These are phyloP conservation scores for Scomber colias DNA, from an alignment of 2,113 vertebrate genomes.

Conservation along the genomic window DNA sequence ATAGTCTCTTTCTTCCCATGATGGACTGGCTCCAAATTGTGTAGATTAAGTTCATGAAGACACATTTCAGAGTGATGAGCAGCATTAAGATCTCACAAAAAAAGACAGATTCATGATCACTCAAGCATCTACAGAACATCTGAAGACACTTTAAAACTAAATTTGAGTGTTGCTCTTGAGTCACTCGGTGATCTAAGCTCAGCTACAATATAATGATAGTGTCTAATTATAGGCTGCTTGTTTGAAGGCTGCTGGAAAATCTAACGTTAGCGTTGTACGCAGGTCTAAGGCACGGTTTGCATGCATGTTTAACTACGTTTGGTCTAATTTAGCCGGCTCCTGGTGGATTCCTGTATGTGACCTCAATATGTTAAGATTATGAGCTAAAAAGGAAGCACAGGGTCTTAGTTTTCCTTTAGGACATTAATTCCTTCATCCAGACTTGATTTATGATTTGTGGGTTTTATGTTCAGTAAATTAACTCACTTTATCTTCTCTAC, in stretches of 20 bases:
- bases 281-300: conserved; percentile 59
- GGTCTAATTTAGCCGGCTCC: conserved; percentile 59
- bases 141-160: conserved; percentile 65
- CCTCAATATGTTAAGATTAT: conserved; percentile 34
- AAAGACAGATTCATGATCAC: conserved; percentile 6
- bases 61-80: too few species aligned
- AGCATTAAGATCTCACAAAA: neutral
- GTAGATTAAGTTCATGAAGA: too few species aligned
- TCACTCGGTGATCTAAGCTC: conserved; percentile 68
- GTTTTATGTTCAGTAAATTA: neutral
- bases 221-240: conserved; percentile 73
- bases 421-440: conserved; percentile 9
- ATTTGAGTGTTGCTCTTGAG: conserved; percentile 59
- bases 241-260: conserved; percentile 77
- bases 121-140: conserved; percentile 54
- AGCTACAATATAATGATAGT: conserved; percentile 73
- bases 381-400: conserved; percentile 11
- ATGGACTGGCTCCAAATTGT: neutral
- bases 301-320: conserved; percentile 65
- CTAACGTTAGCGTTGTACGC: conserved; percentile 65
- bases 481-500: neutral
- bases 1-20: neutral
- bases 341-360: conserved; percentile 34
- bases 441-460: conserved; percentile 1
- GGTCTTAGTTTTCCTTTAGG: conserved; percentile 9